A percentile compares a stretch with the other conserved stretches of the same genome.
These are phyloP conservation scores for Torymus aiolomorphi DNA, from an alignment of 2,888 invertebrate species.

Conservation along the genomic window DNA sequence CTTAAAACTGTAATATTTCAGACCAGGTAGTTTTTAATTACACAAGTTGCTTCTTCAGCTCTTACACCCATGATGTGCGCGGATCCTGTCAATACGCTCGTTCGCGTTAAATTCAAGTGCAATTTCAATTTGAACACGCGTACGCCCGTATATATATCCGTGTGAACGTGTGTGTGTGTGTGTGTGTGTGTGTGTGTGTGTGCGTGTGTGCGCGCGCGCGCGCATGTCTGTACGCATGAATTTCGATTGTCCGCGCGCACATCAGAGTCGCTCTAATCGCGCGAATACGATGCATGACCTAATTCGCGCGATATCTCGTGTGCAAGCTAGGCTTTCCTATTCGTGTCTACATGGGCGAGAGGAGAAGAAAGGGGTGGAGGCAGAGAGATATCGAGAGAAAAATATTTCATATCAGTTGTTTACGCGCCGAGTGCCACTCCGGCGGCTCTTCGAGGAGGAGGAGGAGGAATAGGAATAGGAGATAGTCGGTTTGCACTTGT, in stretches of 20 bases:
- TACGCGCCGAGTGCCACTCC: not conserved
- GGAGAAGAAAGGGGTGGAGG: too few relatives aligned
- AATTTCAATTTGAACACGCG: constrained; percentile 57
- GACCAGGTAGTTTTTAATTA: constrained; percentile 59
- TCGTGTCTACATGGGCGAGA: too few relatives aligned
- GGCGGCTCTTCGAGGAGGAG: too few relatives aligned
- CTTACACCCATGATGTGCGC: not conserved
- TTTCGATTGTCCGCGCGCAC: constrained; percentile 31
- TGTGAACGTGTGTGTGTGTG: not conserved
- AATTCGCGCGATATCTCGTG: constrained; percentile 45
- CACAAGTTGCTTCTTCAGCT: constrained; percentile 29
- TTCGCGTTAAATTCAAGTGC: constrained; percentile 52
- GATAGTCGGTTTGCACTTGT: too few relatives aligned
- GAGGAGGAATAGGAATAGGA: too few relatives aligned
- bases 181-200: not conserved
- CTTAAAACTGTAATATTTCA: too few relatives aligned
- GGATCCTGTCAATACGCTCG: constrained; percentile 18
- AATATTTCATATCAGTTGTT: constrained; percentile 21
- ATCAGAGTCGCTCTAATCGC: constrained; percentile 33
- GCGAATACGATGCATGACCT: constrained; percentile 47
- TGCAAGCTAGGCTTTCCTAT: constrained; percentile 3
- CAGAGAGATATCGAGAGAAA: too few relatives aligned
- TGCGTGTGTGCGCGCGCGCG: not conserved
- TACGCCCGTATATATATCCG: not conserved
- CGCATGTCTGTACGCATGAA: not conserved